Evolutionary conservation across 2,113 vertebrate genomes (phyloP), one percentile per base, ranked within the genome.

Genomic region (Saiga tatarica): DNA sequence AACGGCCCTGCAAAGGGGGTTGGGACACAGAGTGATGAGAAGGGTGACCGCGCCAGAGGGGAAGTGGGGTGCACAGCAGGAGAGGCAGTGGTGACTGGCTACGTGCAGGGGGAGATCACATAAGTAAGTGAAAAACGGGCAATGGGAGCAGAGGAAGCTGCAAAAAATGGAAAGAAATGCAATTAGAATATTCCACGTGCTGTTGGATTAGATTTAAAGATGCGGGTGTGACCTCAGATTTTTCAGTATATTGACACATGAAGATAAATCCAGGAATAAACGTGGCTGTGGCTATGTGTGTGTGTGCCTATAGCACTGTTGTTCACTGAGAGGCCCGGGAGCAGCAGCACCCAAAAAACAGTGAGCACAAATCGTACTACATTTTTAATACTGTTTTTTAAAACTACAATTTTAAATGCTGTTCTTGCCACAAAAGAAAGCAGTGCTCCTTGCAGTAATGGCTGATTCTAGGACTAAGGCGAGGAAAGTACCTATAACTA

Each of bases 1-100:
- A 3, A 0, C 5, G 26, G 5, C 36, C 39, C 62, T 2, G 2
- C 26, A 2, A 33, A 15, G 45, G 74, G 64, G 21, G 30, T 12
- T 17, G 13, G 50, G 9, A 3, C 30, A 4, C 55, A 45, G 21
- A 45, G 21, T n/a, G 39, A 7, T 0, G 2, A 88, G 47, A 42
- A 81, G 50, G 45, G 10, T 53, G 5, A 33, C n/a, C 3, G 2
- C 21, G 13, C 26, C 3, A 1, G 15, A 30, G 11, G 2, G 55
- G 33, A 8, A 21, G 57, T 1, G 25, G 21, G 39, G 36, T 25
- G 2, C n/a, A 5, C 26, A 33, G 39, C 10, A 26, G 26, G 7
- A 10, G 7, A 52, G 39, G 26, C 53, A 23, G 33, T 39, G 25
- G 15, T 52, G 30, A 42, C 15, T 42, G 39, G 14, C 28, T 42